A percentile compares a stretch with the other conserved stretches of the same genome.
phyloP scores from a whole-genome alignment of 2,797 vertebrate genomes.

The Sus cebifrons region DNA sequence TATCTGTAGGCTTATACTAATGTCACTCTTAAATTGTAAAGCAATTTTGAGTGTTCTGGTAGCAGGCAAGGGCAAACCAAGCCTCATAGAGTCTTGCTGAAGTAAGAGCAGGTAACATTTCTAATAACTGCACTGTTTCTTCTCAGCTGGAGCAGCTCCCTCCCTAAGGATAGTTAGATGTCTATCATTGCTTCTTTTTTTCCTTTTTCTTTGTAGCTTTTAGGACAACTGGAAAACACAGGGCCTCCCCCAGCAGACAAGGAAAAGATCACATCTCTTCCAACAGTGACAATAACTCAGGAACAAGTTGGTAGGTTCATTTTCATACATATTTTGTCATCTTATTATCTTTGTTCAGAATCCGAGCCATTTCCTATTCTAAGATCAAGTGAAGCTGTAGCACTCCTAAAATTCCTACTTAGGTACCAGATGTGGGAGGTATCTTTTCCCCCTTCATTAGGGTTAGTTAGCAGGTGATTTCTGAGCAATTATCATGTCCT shows the following conservation, averaged over 20 bases:
- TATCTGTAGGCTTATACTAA: conserved; percentile 1
- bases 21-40: conserved; percentile 55
- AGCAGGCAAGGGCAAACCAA: neutral
- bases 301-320: conserved; percentile 93
- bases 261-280: conserved; percentile 97
- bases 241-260: conserved; percentile 97
- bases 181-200: neutral
- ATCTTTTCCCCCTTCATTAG: neutral
- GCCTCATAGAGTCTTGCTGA: neutral
- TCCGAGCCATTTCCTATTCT: neutral
- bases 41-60: neutral
- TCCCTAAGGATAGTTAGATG: neutral
- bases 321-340: conserved; percentile 48
- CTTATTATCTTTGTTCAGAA: conserved; percentile 20
- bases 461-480: conserved; percentile 3
- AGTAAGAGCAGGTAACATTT: conserved; percentile 50
- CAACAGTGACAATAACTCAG: conserved; percentile 97
- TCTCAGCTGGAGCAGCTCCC: conserved; percentile 43
- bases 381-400: neutral
- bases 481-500: neutral
- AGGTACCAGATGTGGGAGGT: neutral
- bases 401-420: neutral
- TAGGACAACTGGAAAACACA: conserved; percentile 98
- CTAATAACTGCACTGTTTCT: conserved; percentile 21
- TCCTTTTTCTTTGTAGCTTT: conserved; percentile 91